Conservation (phyloP, 2,888 invertebrate genomes). For the Neria commutata region DNA sequence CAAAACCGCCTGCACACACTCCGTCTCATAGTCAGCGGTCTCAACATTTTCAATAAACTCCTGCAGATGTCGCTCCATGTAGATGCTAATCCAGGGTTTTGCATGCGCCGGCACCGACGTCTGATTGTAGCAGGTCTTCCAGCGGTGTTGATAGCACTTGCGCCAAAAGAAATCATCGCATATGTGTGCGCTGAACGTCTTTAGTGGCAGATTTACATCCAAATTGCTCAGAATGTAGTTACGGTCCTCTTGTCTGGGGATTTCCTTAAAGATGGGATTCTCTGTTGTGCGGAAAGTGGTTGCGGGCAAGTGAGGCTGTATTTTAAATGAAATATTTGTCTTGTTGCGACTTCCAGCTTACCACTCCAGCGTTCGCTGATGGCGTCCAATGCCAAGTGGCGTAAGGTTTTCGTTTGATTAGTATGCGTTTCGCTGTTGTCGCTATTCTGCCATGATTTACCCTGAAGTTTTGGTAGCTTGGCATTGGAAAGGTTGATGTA, state of each 20-base stretch:
- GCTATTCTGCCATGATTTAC: slow-evolving; percentile 38
- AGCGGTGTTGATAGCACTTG: slow-evolving; percentile 54
- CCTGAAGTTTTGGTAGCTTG: slow-evolving; percentile 41
- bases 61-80: slow-evolving; percentile 61
- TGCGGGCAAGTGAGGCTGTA: background rate
- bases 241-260: slow-evolving; percentile 53
- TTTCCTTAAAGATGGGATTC: slow-evolving; percentile 50
- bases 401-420: slow-evolving; percentile 51
- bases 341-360: background rate
- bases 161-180: slow-evolving; percentile 60
- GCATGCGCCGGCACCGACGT: slow-evolving; percentile 5
- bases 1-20: slow-evolving; percentile 51
- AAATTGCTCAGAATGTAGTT: slow-evolving; percentile 58
- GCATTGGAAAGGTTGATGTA: slow-evolving; percentile 47
- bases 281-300: slow-evolving; percentile 44
- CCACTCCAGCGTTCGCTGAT: slow-evolving; percentile 54
- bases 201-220: slow-evolving; percentile 54
- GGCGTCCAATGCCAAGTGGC: slow-evolving; percentile 55
- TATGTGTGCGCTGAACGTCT: slow-evolving; percentile 54
- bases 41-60: slow-evolving; percentile 59
- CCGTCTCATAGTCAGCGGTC: slow-evolving; percentile 57
- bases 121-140: slow-evolving; percentile 40
- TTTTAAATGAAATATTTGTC: slow-evolving; percentile 4
- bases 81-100: slow-evolving; percentile 58
- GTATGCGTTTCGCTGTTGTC: slow-evolving; percentile 39